Evolutionary conservation across 2,797 vertebrate species (phyloP).

Genomic region (Cryptoblepharus egeriae): DNA sequence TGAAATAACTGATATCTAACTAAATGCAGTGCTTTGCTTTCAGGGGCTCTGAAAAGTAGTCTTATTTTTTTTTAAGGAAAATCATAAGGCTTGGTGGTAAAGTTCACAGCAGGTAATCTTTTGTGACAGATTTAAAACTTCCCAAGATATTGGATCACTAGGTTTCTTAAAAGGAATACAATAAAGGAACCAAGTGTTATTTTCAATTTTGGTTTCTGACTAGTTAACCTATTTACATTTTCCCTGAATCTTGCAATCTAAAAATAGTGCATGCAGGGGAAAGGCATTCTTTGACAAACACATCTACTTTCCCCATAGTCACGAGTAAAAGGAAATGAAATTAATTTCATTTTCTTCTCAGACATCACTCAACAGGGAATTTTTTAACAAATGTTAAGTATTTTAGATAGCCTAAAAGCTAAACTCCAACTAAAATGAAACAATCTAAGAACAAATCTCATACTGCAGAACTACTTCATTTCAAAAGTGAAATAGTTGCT

Average conservation of each 20-base stretch:
- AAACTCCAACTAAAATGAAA: constrained; percentile 24
- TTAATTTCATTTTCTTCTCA: constrained; percentile 34
- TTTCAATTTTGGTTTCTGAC: constrained; percentile 46
- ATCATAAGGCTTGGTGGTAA: constrained; percentile 12
- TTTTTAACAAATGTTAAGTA: constrained; percentile 31
- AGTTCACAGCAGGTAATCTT: constrained; percentile 23
- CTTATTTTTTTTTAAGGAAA: constrained; percentile 44
- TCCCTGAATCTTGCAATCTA: constrained; percentile 50
- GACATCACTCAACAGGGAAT: background rate
- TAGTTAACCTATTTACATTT: constrained; percentile 56
- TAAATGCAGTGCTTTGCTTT: constrained; percentile 49
- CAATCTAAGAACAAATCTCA: constrained; percentile 40
- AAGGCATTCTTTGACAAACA: constrained; percentile 43
- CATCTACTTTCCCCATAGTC: constrained; percentile 38
- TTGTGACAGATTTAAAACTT: constrained; percentile 38
- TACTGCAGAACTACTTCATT: constrained; percentile 44
- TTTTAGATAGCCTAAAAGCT: constrained; percentile 44
- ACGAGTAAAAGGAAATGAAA: constrained; percentile 18
- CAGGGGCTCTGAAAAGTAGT: constrained; percentile 41
- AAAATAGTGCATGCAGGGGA: constrained; percentile 51
- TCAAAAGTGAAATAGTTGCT: constrained; percentile 43
- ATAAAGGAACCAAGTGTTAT: constrained; percentile 25
- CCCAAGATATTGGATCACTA: constrained; percentile 52
- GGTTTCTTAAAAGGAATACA: constrained; percentile 50
- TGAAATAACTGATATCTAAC: constrained; percentile 46